Conservation (phyloP, 2,888 invertebrate genomes). For the Acleris cristana region DNA sequence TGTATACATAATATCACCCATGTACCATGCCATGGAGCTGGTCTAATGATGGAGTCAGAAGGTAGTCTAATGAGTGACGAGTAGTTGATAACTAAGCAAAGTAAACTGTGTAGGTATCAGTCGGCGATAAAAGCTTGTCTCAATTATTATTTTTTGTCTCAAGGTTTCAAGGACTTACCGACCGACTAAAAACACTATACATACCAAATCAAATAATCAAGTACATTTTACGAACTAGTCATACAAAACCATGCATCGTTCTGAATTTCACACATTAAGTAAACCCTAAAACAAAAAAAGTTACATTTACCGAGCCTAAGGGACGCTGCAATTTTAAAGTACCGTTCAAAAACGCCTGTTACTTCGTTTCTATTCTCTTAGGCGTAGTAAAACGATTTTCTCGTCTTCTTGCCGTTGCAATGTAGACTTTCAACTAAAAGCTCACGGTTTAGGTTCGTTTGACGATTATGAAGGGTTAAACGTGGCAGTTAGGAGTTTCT, state of each 20-base stretch:
- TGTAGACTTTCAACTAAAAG: background rate
- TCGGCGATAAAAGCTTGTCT: too few species aligned
- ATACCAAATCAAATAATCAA: too few species aligned
- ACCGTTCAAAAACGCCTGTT: conserved; percentile 22
- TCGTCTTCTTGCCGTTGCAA: background rate
- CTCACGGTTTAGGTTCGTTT: conserved; percentile 8
- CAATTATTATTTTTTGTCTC: too few species aligned
- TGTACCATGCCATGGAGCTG: too few species aligned
- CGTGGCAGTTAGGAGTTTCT: conserved; percentile 33
- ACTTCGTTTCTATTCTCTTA: conserved; percentile 24
- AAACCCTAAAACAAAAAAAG: conserved; percentile 1
- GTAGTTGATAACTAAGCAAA: too few species aligned
- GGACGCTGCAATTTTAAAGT: conserved; percentile 24
- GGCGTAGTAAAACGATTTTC: conserved; percentile 30
- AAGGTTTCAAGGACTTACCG: too few species aligned
- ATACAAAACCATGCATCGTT: background rate
- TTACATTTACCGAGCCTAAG: background rate
- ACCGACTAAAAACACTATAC: too few species aligned
- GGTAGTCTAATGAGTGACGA: too few species aligned
- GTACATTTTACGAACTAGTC: too few species aligned
- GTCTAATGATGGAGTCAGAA: too few species aligned
- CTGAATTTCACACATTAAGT: background rate
- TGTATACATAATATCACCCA: too few species aligned
- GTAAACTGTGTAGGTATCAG: too few species aligned
- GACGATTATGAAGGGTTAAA: conserved; percentile 24